Conservation (phyloP, 2,113 vertebrate species). For the Cepphus grylle region DNA sequence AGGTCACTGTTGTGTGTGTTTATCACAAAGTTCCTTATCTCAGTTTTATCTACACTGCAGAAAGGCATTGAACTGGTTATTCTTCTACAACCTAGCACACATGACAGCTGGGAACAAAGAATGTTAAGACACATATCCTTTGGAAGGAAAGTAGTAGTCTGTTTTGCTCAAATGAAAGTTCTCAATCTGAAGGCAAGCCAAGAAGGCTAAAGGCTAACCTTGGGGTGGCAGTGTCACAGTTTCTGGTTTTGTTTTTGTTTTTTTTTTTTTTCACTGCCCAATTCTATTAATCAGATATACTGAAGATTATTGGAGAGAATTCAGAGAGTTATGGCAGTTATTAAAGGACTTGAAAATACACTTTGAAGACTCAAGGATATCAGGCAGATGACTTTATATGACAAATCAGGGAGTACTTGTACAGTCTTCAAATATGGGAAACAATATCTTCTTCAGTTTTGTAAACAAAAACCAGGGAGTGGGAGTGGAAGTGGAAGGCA, state of each 20-base stretch:
- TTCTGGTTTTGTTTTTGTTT: no score
- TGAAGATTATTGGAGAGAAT: background rate
- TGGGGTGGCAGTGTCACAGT: background rate
- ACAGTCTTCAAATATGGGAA: background rate
- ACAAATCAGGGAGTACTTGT: background rate
- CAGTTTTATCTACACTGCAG: background rate
- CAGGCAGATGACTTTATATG: background rate
- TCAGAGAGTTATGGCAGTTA: background rate
- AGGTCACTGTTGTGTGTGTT: background rate
- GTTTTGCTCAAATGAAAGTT: background rate
- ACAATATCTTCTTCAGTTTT: background rate
- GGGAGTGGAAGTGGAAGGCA: background rate
- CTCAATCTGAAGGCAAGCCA: background rate
- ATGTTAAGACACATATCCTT: background rate
- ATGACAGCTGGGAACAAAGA: background rate
- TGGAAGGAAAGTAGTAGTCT: background rate
- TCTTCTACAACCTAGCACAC: background rate
- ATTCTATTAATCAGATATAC: background rate
- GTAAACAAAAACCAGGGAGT: background rate
- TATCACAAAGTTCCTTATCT: background rate
- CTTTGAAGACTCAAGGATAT: background rate
- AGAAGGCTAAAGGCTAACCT: background rate
- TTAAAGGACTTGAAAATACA: background rate
- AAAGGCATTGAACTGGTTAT: background rate
- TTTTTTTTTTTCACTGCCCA: background rate